Percentiles rank a stretch among this genome's conserved stretches.
phyloP scores from a whole-genome alignment of 2,888 invertebrate species.

The Epirrhoe tristata region DNA sequence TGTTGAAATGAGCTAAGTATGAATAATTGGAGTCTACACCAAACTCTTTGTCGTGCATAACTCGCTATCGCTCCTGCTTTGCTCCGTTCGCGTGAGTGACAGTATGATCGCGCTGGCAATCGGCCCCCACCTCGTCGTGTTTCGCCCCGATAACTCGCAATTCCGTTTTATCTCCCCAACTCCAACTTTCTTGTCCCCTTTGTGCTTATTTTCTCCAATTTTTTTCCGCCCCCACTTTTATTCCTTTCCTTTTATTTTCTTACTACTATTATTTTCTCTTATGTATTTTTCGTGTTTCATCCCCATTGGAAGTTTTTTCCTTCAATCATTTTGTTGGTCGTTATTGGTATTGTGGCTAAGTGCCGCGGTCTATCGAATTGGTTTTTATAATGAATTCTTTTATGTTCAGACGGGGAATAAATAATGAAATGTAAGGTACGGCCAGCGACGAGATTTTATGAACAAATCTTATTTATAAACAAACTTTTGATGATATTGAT shows the following conservation, averaged over 20 bases:
- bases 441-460: too few relatives aligned
- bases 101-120: conserved; percentile 79
- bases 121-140: conserved; percentile 75
- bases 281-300: conserved; percentile 82
- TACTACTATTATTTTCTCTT: conserved; percentile 82
- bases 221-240: conserved; percentile 79
- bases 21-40: too few relatives aligned
- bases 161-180: conserved; percentile 83
- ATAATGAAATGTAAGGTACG: conserved; percentile 54
- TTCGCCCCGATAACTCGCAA: conserved; percentile 83
- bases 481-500: too few relatives aligned
- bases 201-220: conserved; percentile 84
- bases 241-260: conserved; percentile 79
- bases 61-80: conserved; percentile 42
- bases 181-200: conserved; percentile 80
- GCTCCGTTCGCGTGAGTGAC: conserved; percentile 68
- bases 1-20: too few relatives aligned
- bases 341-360: conserved; percentile 80
- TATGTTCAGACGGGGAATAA: conserved; percentile 66
- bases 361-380: conserved; percentile 65
- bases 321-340: conserved; percentile 78
- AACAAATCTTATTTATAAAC: too few relatives aligned
- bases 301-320: conserved; percentile 71
- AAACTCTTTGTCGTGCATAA: background rate
- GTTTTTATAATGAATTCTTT: conserved; percentile 81